Evolutionary conservation across 2,888 invertebrate genomes (phyloP).

Genomic region (Choreutis nemorana): DNA sequence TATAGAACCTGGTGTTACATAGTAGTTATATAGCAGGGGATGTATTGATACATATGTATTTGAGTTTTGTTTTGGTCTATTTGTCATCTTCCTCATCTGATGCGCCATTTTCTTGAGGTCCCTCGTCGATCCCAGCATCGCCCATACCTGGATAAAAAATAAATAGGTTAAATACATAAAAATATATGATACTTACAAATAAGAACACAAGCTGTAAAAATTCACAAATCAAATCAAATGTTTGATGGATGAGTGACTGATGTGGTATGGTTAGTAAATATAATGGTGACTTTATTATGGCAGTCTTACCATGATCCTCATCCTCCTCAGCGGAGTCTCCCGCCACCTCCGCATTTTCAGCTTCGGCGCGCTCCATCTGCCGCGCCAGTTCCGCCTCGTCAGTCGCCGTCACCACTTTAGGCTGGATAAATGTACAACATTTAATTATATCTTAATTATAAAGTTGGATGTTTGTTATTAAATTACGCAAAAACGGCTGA

Average conservation of each 20-base stretch:
- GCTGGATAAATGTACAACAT: slow-evolving; percentile 69
- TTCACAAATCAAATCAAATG: not conserved
- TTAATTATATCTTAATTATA: too few relatives aligned
- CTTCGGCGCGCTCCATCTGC: slow-evolving; percentile 93
- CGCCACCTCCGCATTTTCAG: slow-evolving; percentile 93
- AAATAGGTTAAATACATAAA: not conserved
- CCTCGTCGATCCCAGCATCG: slow-evolving; percentile 46
- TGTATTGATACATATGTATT: slow-evolving; percentile 11
- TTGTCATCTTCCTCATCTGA: slow-evolving; percentile 51
- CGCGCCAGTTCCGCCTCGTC: slow-evolving; percentile 96
- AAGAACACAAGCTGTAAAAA: too few relatives aligned
- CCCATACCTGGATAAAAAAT: slow-evolving; percentile 39
- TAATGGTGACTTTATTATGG: not conserved
- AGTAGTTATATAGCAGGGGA: slow-evolving; percentile 1
- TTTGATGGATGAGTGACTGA: not conserved
- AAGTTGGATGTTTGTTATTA: too few relatives aligned
- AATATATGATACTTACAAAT: not conserved
- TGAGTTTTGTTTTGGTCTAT: slow-evolving; percentile 13
- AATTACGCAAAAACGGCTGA: slow-evolving; percentile 1
- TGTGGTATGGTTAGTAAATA: not conserved
- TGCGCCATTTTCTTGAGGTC: slow-evolving; percentile 51
- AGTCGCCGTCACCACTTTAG: slow-evolving; percentile 97
- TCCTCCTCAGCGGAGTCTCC: slow-evolving; percentile 90
- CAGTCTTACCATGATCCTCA: slow-evolving; percentile 58
- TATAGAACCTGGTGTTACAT: slow-evolving; percentile 15